These are phyloP conservation scores for Pterophyllum scalare DNA, from an alignment of 2,113 vertebrate species.

Conservation along the genomic window DNA sequence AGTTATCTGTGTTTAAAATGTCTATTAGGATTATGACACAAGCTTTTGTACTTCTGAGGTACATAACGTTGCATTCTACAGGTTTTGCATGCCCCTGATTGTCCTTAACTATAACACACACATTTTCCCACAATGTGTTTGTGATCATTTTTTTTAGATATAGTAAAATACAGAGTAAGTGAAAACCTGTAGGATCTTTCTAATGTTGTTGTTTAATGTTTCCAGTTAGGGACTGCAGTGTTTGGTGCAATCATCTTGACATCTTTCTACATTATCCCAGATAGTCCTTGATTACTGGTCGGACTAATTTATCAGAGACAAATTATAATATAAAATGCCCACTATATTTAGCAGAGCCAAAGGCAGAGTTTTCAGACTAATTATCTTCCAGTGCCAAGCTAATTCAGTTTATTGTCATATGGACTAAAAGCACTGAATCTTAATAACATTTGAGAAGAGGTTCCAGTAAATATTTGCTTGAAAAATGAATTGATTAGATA, in stretches of 20 bases:
- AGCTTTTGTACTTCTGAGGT: not conserved
- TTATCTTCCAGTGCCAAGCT: not conserved
- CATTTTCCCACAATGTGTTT: not conserved
- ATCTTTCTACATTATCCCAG: not conserved
- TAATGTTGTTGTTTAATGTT: not conserved
- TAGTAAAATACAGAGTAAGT: not conserved
- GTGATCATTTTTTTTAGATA: not conserved
- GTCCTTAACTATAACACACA: too few species aligned
- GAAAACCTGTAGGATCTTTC: not conserved
- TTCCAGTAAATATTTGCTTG: slow-evolving; percentile 5
- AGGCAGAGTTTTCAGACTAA: not conserved
- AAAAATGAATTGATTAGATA: slow-evolving; percentile 2
- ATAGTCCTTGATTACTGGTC: not conserved
- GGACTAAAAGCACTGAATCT: not conserved
- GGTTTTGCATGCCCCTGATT: not conserved
- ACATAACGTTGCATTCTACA: not conserved
- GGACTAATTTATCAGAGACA: not conserved
- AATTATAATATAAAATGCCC: slow-evolving; percentile 1
- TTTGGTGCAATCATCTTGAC: not conserved
- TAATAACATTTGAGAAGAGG: slow-evolving; percentile 8
- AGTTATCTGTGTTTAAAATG: not conserved
- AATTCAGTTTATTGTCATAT: not conserved
- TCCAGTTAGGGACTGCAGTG: not conserved
- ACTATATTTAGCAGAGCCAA: not conserved
- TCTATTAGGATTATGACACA: not conserved